Evolutionary conservation across 2,113 vertebrate species (phyloP).

Genomic region (Hemichromis elongatus): DNA sequence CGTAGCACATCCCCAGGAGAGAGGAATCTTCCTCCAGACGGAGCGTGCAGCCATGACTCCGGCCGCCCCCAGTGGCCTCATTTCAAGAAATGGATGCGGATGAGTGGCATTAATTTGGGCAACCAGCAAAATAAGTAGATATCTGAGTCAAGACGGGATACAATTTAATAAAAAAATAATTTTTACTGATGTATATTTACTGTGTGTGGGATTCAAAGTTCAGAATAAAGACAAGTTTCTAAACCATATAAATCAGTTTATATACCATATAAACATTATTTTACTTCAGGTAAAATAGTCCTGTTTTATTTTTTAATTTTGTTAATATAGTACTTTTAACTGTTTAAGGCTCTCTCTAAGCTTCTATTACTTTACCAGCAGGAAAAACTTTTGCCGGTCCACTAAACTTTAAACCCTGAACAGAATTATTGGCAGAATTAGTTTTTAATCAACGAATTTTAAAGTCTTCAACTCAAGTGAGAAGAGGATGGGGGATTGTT

Average conservation of each 20-base stretch:
- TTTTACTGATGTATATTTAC: not conserved
- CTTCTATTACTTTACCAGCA: not conserved
- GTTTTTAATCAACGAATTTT: not conserved
- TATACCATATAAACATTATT: not conserved
- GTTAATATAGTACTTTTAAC: not conserved
- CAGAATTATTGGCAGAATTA: not conserved
- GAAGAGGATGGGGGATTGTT: not conserved
- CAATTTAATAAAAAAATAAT: conserved; percentile 35
- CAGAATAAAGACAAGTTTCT: not conserved
- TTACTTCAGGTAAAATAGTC: not conserved
- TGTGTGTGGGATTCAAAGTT: not conserved
- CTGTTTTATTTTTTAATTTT: not conserved
- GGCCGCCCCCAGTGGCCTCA: not conserved
- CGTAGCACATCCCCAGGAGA: not conserved
- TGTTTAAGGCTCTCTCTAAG: not conserved
- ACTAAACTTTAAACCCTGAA: not conserved
- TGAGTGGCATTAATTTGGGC: conserved; percentile 40
- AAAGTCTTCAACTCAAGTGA: not conserved
- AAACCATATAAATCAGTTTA: too few species aligned
- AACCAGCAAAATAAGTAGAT: conserved; percentile 61
- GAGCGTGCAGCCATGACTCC: conserved; percentile 14
- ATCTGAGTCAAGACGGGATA: conserved; percentile 41
- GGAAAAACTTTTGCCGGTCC: not conserved
- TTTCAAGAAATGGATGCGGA: conserved; percentile 34
- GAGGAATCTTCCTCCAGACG: not conserved